Evolutionary conservation across 2,797 vertebrate genomes (phyloP), one percentile per base, ranked within the genome.

Genomic region (Rhinogobio ventralis): DNA sequence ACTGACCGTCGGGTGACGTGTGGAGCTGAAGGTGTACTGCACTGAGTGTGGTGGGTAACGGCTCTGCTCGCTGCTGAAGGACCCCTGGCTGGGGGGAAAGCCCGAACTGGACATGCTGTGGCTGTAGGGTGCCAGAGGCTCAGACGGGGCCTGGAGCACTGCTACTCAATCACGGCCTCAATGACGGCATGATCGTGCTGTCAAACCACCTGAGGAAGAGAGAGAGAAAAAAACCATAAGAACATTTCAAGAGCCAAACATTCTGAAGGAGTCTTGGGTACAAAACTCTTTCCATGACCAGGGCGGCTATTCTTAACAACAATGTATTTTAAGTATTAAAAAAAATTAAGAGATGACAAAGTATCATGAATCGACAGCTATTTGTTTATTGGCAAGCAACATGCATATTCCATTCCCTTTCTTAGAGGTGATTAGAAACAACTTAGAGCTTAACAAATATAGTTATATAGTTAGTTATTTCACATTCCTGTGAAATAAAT

Each of bases 41-140:
- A 98, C 97, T 89, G 97, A 97, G 90, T 99, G 98, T 30, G 96
- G 84, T 57, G 97, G 96, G 81, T 97, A 99, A 36, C 98, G 96
- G 91, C 94, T 96, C 94, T 98, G 97, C 90, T 99, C 98, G 79
- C 96, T 94, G 95, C 97, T 97, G 95, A 98, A 99, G 90, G 96
- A 96, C 95, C 98, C 98, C 96, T 99, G 98, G 92, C 95, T 97
- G 89, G 96, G 94, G 94, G 98, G 96, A 93, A 98, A 99, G 94
- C 98, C 97, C 82, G 98, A 99, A 96, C 97, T 95, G 85, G 95
- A 96, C 95, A 96, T 96, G 89, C 88, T 95, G 91, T 19, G 60
- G 90, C 83, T 91, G 90, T 42, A 53, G 51, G 45, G 46, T 94
- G 93, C 95, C 92, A 93, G 92, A 90, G 86, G 75, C 85, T 86